Evolutionary conservation across 2,888 invertebrate genomes (phyloP).

Genomic region (Iphiclides podalirius): DNA sequence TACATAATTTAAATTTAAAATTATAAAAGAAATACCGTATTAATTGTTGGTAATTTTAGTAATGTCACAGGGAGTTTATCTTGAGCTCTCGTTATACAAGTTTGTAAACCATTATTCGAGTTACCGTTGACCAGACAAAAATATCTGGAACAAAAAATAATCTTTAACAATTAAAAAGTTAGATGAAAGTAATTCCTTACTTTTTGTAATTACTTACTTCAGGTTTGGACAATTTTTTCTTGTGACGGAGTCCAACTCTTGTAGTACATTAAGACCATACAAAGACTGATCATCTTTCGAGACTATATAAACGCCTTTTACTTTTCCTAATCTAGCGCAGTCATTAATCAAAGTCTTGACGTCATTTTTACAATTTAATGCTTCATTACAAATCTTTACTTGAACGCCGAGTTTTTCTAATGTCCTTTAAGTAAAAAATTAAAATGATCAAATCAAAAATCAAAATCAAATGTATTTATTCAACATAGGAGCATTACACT

Average conservation of each 20-base stretch:
- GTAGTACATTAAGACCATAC: slow-evolving; percentile 3
- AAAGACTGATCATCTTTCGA: background rate
- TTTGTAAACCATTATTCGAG: background rate
- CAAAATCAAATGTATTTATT: no score
- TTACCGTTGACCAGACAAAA: slow-evolving; percentile 6
- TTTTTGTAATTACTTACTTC: slow-evolving; percentile 32
- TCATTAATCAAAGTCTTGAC: background rate
- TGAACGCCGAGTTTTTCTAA: slow-evolving; percentile 30
- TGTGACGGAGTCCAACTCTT: slow-evolving; percentile 35
- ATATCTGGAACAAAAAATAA: slow-evolving; percentile 1
- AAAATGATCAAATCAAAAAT: no score
- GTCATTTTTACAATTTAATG: slow-evolving; percentile 1
- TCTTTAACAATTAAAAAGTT: background rate
- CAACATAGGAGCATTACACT: no score
- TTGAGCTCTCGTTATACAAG: slow-evolving; percentile 17
- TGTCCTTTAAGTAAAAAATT: slow-evolving; percentile 23
- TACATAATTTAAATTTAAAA: no score
- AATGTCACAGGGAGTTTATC: slow-evolving; percentile 24
- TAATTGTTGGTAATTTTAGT: no score
- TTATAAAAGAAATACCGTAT: no score
- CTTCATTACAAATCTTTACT: slow-evolving; percentile 12
- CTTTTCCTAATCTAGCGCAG: background rate
- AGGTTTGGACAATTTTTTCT: slow-evolving; percentile 37
- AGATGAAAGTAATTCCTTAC: no score
- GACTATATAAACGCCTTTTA: slow-evolving; percentile 19